Evolutionary conservation across 2,888 invertebrate species (phyloP).

Genomic region (Yponomeuta malinellus): DNA sequence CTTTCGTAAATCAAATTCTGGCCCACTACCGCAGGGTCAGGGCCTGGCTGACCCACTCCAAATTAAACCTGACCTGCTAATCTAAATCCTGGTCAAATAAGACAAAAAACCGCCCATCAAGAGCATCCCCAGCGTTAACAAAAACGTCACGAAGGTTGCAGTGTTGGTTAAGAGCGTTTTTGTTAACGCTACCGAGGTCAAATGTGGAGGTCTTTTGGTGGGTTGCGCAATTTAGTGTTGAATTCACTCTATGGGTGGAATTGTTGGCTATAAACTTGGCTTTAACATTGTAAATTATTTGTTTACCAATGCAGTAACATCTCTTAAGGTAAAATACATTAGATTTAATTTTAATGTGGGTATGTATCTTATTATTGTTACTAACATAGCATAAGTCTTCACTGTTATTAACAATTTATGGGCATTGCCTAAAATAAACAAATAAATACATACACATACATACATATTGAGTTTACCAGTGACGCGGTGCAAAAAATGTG

Average conservation of each 20-base stretch:
- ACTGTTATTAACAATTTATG: no score
- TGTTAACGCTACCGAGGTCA: constrained; percentile 22
- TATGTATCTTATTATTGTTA: no score
- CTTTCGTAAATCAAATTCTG: no score
- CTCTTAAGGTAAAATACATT: no score
- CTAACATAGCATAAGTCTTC: no score
- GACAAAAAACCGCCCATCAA: constrained; percentile 42
- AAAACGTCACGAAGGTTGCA: constrained; percentile 43
- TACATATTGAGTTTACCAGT: no score
- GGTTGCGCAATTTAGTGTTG: not conserved
- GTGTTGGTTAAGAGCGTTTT: constrained; percentile 39
- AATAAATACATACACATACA: no score
- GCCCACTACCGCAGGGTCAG: not conserved
- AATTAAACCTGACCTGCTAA: constrained; percentile 7
- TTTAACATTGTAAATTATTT: no score
- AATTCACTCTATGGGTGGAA: constrained; percentile 21
- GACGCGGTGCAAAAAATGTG: no score
- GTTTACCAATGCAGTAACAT: no score
- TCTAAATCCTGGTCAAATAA: not conserved
- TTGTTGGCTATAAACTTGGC: not conserved
- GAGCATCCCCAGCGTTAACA: constrained; percentile 40
- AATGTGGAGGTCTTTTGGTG: constrained; percentile 25
- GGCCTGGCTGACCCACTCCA: constrained; percentile 6
- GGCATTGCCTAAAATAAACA: no score
- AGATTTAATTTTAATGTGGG: no score